Conservation (phyloP, 2,113 vertebrate genomes). For the Chrysochloris asiatica region DNA sequence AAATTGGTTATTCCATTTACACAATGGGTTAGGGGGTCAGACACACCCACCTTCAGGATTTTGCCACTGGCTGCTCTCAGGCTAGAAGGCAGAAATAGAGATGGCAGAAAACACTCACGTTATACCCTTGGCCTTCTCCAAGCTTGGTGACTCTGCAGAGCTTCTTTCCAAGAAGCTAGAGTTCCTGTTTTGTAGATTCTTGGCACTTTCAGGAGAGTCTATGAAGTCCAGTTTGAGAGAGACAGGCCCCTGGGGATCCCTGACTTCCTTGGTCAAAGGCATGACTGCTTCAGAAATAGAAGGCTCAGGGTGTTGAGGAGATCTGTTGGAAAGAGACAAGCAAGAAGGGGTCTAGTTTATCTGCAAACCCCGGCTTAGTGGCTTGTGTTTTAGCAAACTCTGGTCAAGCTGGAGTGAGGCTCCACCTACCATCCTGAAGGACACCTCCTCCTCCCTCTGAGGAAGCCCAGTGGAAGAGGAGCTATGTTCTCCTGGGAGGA, state of each 20-base stretch:
- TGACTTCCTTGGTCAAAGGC: conserved; percentile 51
- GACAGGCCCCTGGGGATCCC: background rate
- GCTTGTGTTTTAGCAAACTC: background rate
- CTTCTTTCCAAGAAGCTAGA: conserved; percentile 77
- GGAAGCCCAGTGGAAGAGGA: background rate
- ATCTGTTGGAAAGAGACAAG: background rate
- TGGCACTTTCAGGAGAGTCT: conserved; percentile 73
- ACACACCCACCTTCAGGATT: background rate
- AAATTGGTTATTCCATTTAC: background rate
- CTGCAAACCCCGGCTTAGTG: background rate
- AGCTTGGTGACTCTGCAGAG: conserved; percentile 42
- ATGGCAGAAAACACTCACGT: conserved; percentile 82
- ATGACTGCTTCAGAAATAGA: conserved; percentile 60
- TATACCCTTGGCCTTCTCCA: conserved; percentile 80
- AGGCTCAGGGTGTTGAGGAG: background rate
- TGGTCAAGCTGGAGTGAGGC: background rate
- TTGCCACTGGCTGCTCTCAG: background rate
- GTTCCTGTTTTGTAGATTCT: conserved; percentile 81
- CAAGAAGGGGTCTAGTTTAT: background rate
- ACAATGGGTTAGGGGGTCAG: background rate
- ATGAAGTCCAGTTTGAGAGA: conserved; percentile 54
- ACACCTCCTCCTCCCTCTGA: background rate
- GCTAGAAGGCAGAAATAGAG: background rate
- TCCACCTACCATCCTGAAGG: background rate
- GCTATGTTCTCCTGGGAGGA: background rate